Evolutionary conservation across 2,113 vertebrate species (phyloP).

Genomic region (Catharus minimus): DNA sequence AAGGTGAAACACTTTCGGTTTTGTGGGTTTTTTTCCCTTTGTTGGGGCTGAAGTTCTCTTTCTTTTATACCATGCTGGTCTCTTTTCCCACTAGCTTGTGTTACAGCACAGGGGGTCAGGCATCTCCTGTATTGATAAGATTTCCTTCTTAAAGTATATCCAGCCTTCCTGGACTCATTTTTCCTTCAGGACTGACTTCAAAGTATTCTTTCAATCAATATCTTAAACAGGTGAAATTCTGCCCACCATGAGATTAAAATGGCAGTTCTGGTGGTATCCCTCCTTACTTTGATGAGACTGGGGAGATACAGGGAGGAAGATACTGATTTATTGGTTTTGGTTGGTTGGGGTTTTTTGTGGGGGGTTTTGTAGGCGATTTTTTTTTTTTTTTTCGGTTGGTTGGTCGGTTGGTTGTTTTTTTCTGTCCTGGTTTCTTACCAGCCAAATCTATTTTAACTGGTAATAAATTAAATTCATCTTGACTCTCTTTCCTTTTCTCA

Average conservation of each 20-base stretch:
- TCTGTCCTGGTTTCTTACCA: neutral
- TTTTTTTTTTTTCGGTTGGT: too few relatives aligned
- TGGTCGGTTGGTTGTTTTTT: too few relatives aligned
- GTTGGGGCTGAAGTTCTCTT: neutral
- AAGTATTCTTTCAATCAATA: neutral
- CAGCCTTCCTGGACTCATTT: neutral
- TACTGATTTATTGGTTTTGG: neutral
- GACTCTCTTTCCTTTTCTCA: neutral
- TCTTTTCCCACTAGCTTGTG: neutral
- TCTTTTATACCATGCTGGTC: neutral
- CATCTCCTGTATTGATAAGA: neutral
- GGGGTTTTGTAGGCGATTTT: too few relatives aligned
- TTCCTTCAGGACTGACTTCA: neutral
- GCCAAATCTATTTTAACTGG: neutral
- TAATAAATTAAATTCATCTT: neutral
- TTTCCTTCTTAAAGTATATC: neutral
- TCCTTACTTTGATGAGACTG: neutral
- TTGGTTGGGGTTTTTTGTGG: too few relatives aligned
- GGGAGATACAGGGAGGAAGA: neutral
- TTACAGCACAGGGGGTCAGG: neutral
- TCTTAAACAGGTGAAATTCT: neutral
- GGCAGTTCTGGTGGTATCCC: neutral
- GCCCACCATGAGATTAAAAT: fast-evolving
- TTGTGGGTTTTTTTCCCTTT: too few relatives aligned
- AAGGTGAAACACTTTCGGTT: neutral